Evolutionary conservation across 2,113 vertebrate species (phyloP), one percentile per base, ranked within the genome.

Genomic region (Acrocephalus kingi): DNA sequence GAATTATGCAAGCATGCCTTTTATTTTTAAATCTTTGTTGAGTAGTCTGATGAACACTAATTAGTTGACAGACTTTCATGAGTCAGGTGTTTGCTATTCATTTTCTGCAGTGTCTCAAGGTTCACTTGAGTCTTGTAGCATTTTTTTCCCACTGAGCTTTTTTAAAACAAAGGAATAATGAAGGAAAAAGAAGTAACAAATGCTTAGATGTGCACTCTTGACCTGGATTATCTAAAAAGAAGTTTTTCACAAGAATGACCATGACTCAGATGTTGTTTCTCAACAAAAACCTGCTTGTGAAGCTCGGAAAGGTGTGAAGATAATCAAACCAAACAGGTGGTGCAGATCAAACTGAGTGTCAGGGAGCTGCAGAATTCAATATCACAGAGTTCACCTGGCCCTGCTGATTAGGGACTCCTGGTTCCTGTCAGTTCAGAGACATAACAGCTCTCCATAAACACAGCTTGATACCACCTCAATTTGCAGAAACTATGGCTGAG

Each of bases 151-250:
- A 8, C 59, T 84, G 33, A 25, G 45, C 25, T 91, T 93, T 90
- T 93, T 82, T 90, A 37, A 81, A 85, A 78, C 58, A 54, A 69
- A 90, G 22, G 33, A 75, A 56, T 82, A 75, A 83, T 51, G 74
- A 93, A 72, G 49, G 41, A 3, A 41, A 72, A 68, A 71, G 81
- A 87, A 82, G 35, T 11, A 54, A 22, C 41, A 37, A 68, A 46
- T 41, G 58, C 62, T 63, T 86, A 49, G 1, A 1, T n/a, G n/a
- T 45, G 37, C 46, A 24, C 46, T 56, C 74, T 66, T 91, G 81
- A 68, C 71, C 58, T 93, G 69, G 79, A 68, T 89, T 74, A 51
- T 66, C 84, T 83, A 83, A 85, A 91, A 83, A 58, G 35, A 79
- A 17, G 5, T 48, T 73, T 86, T 87, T 84, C 79, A 64, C 71